These are phyloP conservation scores for Neuroterus valhalla DNA, from an alignment of 1,140 invertebrate species.

Conservation along the genomic window DNA sequence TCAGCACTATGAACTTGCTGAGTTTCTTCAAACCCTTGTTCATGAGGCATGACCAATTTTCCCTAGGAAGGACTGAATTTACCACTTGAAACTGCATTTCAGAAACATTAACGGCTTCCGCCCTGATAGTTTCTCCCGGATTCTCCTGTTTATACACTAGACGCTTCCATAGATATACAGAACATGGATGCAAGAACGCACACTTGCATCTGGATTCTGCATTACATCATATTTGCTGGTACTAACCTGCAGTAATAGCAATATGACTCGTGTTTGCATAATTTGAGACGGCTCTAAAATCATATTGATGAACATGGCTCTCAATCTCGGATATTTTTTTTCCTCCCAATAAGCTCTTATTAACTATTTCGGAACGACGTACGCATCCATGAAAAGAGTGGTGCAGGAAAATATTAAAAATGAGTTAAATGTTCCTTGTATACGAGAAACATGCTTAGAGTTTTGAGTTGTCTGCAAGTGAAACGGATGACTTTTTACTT, in stretches of 20 bases:
- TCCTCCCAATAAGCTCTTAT: too few relatives aligned
- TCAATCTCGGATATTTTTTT: too few relatives aligned
- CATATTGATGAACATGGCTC: too few relatives aligned
- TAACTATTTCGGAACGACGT: too few relatives aligned
- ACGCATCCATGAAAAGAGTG: too few relatives aligned
- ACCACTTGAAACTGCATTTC: slow-evolving; percentile 37
- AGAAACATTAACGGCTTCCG: slow-evolving; percentile 38
- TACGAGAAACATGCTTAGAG: too few relatives aligned
- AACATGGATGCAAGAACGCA: slow-evolving; percentile 4
- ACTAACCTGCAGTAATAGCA: slow-evolving; percentile 15
- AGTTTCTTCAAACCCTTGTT: not conserved
- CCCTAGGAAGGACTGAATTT: not conserved
- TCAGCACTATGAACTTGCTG: not conserved
- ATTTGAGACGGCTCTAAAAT: slow-evolving; percentile 5
- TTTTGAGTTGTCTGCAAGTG: too few relatives aligned
- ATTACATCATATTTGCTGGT: slow-evolving; percentile 14
- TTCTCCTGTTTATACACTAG: slow-evolving; percentile 23
- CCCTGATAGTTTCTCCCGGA: slow-evolving; percentile 32
- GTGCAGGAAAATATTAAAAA: too few relatives aligned
- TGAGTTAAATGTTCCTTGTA: too few relatives aligned
- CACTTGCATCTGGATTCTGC: slow-evolving; percentile 4
- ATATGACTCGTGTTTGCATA: not conserved
- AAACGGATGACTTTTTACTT: too few relatives aligned
- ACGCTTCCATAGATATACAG: slow-evolving; percentile 10
- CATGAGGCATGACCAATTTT: slow-evolving; percentile 30